Conservation (phyloP, 1,140 invertebrate genomes). For the Drosophila navojoa region DNA sequence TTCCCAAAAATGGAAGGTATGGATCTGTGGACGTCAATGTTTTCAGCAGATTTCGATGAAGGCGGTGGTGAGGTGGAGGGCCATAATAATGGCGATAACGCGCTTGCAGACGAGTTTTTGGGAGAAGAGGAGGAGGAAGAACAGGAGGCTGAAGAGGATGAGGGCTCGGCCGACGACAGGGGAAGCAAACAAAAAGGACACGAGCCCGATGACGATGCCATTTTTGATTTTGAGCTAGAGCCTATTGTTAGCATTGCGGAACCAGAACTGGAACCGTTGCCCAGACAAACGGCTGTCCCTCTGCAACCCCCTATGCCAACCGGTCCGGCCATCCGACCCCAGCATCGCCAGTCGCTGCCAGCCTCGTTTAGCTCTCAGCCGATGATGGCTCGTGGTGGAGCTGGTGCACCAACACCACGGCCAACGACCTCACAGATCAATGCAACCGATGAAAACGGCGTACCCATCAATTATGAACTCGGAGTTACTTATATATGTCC, state of each 20-base stretch:
- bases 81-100: constrained; percentile 42
- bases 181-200: constrained; percentile 28
- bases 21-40: constrained; percentile 79
- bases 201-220: constrained; percentile 72
- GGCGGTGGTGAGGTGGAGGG: constrained; percentile 28
- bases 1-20: constrained; percentile 71
- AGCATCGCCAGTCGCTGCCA: constrained; percentile 44
- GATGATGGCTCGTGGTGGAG: neutral
- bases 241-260: constrained; percentile 55
- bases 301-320: constrained; percentile 21
- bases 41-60: constrained; percentile 71
- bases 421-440: constrained; percentile 73
- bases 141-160: constrained; percentile 21
- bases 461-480: constrained; percentile 73
- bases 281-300: constrained; percentile 2
- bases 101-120: constrained; percentile 43
- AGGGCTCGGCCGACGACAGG: constrained; percentile 3
- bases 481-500: constrained; percentile 79
- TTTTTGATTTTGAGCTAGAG: constrained; percentile 76
- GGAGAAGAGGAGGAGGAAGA: constrained; percentile 43
- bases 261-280: constrained; percentile 8
- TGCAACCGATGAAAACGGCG: constrained; percentile 65
- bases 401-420: constrained; percentile 21
- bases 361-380: constrained; percentile 14
- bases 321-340: constrained; percentile 32